Evolutionary conservation across 2,888 invertebrate species (phyloP).

Genomic region (Sphaeridia pumilis): DNA sequence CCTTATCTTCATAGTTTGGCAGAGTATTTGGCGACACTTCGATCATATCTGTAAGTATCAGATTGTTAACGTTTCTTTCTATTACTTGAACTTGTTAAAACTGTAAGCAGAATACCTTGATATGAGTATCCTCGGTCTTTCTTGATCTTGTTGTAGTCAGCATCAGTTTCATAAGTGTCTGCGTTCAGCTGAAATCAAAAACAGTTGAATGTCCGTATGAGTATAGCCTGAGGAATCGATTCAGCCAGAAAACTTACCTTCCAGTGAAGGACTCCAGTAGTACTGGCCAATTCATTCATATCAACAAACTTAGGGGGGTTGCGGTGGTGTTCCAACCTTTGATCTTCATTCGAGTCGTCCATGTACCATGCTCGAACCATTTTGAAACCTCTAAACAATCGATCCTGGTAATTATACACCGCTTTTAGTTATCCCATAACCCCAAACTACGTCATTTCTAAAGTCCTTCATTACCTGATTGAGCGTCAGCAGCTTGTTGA

Average conservation of each 20-base stretch:
- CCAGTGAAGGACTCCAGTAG: conserved; percentile 81
- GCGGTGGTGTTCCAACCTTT: conserved; percentile 68
- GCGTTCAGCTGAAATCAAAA: conserved; percentile 52
- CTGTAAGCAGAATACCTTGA: conserved; percentile 46
- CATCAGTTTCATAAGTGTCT: conserved; percentile 52
- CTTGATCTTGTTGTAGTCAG: conserved; percentile 55
- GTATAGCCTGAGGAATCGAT: no score
- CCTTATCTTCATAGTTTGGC: conserved; percentile 70
- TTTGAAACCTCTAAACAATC: no score
- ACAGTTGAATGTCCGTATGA: no score
- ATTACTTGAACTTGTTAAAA: no score
- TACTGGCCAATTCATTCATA: conserved; percentile 52
- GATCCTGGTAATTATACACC: no score
- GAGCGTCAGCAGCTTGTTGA: no score
- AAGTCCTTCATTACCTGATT: no score
- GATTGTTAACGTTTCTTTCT: no score
- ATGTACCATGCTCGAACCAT: conserved; percentile 88
- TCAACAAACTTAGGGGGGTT: conserved; percentile 61
- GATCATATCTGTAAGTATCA: conserved; percentile 67
- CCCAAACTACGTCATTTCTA: no score
- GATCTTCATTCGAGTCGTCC: conserved; percentile 55
- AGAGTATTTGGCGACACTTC: conserved; percentile 66
- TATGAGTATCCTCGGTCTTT: conserved; percentile 66
- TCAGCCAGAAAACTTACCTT: conserved; percentile 58
- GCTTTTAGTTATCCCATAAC: no score